Evolutionary conservation across 2,888 invertebrate genomes (phyloP).

Genomic region (Pammene aurita): DNA sequence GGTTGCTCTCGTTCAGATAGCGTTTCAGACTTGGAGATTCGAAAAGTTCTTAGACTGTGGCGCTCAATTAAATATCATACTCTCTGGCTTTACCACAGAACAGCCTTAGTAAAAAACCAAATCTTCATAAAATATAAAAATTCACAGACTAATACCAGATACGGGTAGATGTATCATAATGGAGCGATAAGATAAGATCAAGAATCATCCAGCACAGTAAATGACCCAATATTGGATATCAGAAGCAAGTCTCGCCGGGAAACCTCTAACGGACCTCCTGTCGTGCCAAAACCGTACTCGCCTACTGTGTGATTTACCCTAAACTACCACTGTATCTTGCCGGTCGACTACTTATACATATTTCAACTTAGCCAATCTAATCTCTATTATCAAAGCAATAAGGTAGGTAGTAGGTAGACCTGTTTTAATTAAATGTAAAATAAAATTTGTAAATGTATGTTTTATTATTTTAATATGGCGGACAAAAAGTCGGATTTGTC

Average conservation of each 20-base stretch:
- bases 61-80: no score
- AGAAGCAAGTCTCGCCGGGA: constrained; percentile 48
- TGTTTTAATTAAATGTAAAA: constrained; percentile 25
- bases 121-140: no score
- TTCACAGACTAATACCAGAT: no score
- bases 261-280: constrained; percentile 70
- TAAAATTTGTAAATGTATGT: constrained; percentile 51
- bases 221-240: constrained; percentile 63
- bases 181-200: constrained; percentile 11
- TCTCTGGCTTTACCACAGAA: no score
- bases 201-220: constrained; percentile 44
- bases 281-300: constrained; percentile 72
- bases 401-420: constrained; percentile 3
- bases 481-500: constrained; percentile 65
- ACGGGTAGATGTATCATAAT: no score
- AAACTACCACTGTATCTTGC: constrained; percentile 40
- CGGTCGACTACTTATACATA: background rate
- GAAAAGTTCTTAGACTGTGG: no score
- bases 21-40: no score
- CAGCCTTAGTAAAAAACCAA: no score
- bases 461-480: constrained; percentile 72
- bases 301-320: constrained; percentile 62
- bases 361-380: constrained; percentile 37
- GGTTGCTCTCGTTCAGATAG: no score
- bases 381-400: constrained; percentile 43